phyloP scores from a whole-genome alignment of 2,113 vertebrate species.

The Psophia crepitans region DNA sequence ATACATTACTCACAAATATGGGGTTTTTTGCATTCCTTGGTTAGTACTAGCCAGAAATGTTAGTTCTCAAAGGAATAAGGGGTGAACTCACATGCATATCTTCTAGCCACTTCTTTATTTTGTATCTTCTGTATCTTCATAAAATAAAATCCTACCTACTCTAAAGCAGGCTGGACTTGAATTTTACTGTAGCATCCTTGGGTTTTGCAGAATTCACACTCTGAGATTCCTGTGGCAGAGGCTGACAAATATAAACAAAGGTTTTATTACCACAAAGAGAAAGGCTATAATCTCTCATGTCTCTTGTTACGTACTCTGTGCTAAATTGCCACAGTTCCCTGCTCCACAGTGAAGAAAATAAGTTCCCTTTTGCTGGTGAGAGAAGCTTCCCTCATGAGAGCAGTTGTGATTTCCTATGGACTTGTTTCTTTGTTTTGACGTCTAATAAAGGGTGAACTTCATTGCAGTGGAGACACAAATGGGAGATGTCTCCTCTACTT shows the following conservation, averaged over 20 bases:
- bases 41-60: not conserved
- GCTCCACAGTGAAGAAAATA: not conserved
- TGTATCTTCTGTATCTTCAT: not conserved
- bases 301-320: not conserved
- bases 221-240: not conserved
- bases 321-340: not conserved
- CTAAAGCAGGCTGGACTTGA: not conserved
- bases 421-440: not conserved
- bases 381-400: not conserved
- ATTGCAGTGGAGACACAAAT: not conserved
- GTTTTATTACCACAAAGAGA: not conserved
- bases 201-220: not conserved
- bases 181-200: not conserved
- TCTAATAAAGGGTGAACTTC: not conserved
- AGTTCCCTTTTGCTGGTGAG: not conserved
- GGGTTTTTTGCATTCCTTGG: not conserved
- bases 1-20: not conserved
- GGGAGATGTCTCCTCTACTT: not conserved
- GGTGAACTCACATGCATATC: not conserved
- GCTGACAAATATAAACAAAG: not conserved
- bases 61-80: not conserved
- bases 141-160: not conserved
- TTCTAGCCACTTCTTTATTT: not conserved
- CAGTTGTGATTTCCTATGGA: not conserved
- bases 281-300: not conserved